These are phyloP conservation scores for Acanthosoma haemorrhoidale DNA, from an alignment of 2,888 invertebrate genomes.

Conservation along the genomic window DNA sequence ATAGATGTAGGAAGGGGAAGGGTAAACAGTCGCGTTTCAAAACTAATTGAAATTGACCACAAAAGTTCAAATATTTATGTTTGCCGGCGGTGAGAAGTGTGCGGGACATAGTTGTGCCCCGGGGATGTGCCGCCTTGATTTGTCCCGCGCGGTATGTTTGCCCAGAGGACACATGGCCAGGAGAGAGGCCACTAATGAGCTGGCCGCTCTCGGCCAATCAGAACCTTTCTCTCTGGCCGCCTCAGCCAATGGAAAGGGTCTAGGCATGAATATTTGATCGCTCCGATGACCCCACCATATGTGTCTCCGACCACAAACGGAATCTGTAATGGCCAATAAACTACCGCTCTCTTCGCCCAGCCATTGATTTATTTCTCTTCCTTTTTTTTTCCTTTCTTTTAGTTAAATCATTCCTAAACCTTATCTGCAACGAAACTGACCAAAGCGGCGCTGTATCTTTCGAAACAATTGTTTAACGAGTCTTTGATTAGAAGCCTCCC, in stretches of 20 bases:
- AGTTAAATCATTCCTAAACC: no score
- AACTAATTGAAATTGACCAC: conserved; percentile 20
- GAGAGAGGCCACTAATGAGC: conserved; percentile 11
- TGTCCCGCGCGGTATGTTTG: not conserved
- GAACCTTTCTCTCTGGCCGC: not conserved
- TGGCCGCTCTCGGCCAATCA: conserved; percentile 3
- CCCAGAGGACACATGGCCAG: not conserved
- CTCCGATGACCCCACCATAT: not conserved
- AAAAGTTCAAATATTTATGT: conserved; percentile 17
- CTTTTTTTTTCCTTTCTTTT: no score
- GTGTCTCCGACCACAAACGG: not conserved
- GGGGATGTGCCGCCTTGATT: not conserved
- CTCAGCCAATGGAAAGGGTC: not conserved
- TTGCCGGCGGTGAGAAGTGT: not conserved
- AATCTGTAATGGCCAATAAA: not conserved
- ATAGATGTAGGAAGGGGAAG: not conserved
- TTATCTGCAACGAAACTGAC: no score
- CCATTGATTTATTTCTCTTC: no score
- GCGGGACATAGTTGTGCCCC: not conserved
- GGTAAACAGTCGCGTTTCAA: not conserved
- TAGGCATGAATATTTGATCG: not conserved
- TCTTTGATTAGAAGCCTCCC: no score
- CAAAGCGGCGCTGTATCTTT: no score
- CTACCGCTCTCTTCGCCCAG: no score
- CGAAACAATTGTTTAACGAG: no score